Conservation (phyloP, 2,888 invertebrate genomes). For the Caenorhabditis wallacei region DNA sequence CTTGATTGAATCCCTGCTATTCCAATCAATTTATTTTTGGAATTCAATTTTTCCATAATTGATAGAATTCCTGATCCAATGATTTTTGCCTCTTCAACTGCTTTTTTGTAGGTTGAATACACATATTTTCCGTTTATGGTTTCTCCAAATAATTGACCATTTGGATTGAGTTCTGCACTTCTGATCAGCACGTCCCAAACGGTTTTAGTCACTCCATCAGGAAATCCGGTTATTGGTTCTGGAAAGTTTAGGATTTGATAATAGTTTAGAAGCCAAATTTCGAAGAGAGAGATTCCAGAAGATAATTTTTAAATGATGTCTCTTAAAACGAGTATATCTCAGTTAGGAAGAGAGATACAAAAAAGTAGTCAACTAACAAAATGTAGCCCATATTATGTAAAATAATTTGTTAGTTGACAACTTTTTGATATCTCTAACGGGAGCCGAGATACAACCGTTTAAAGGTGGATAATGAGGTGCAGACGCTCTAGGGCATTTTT, state of each 20-base stretch:
- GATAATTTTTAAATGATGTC: too few relatives aligned
- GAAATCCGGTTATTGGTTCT: slow-evolving; percentile 72
- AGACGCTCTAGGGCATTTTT: too few relatives aligned
- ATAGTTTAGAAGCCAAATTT: too few relatives aligned
- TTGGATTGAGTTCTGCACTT: slow-evolving; percentile 53
- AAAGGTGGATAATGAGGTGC: too few relatives aligned
- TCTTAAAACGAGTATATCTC: too few relatives aligned
- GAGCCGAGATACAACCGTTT: too few relatives aligned
- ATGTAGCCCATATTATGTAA: too few relatives aligned
- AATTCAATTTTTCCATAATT: slow-evolving; percentile 71
- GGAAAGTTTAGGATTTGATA: too few relatives aligned
- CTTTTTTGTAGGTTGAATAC: slow-evolving; percentile 64
- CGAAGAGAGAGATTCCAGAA: too few relatives aligned
- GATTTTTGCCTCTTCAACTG: slow-evolving; percentile 75
- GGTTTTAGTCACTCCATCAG: slow-evolving; percentile 70
- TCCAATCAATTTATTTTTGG: slow-evolving; percentile 47
- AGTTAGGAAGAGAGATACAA: background rate
- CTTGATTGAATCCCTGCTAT: slow-evolving; percentile 72
- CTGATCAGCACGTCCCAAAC: slow-evolving; percentile 68
- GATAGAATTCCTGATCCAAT: slow-evolving; percentile 83
- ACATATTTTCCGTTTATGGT: slow-evolving; percentile 51
- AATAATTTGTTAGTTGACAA: too few relatives aligned
- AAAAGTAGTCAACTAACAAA: too few relatives aligned
- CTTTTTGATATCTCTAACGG: too few relatives aligned
- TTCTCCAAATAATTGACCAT: slow-evolving; percentile 68